A percentile compares a stretch with the other conserved stretches of the same genome.
Evolutionary conservation across 2,888 invertebrate genomes (phyloP).

Genomic region (Troilus luridus): DNA sequence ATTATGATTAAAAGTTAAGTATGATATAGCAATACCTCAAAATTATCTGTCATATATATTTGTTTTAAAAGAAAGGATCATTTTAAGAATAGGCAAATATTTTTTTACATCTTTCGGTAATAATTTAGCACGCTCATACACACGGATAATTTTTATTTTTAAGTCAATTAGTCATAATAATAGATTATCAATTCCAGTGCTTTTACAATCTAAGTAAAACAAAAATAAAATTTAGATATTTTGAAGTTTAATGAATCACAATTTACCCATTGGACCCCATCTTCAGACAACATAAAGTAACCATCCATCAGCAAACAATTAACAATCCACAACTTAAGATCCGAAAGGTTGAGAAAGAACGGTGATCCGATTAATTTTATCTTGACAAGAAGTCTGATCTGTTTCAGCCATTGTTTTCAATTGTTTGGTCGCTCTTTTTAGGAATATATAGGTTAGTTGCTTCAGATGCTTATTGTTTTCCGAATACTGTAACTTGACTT

Average conservation of each 20-base stretch:
- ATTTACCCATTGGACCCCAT: background rate
- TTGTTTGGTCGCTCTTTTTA: background rate
- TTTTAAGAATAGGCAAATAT: too few relatives aligned
- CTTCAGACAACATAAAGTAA: background rate
- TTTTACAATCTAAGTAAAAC: too few relatives aligned
- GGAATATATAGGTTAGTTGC: background rate
- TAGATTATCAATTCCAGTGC: too few relatives aligned
- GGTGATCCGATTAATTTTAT: slow-evolving; percentile 1
- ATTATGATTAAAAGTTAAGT: too few relatives aligned
- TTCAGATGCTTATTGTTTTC: slow-evolving; percentile 27
- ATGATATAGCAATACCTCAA: too few relatives aligned
- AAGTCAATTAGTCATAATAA: too few relatives aligned
- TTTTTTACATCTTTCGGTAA: too few relatives aligned
- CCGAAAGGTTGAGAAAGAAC: background rate
- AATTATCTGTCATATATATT: too few relatives aligned
- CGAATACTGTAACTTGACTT: slow-evolving; percentile 3
- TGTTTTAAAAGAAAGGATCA: too few relatives aligned
- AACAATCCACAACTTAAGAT: background rate
- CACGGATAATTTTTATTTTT: too few relatives aligned
- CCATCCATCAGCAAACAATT: background rate
- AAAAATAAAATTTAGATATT: too few relatives aligned
- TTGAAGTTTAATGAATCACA: background rate
- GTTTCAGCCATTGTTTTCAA: background rate
- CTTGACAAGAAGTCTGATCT: slow-evolving; percentile 7
- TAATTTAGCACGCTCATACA: too few relatives aligned